Evolutionary conservation across 2,888 invertebrate species (phyloP), one percentile per base, ranked within the genome.

Genomic region (Mongoloraphidia duomilia): DNA sequence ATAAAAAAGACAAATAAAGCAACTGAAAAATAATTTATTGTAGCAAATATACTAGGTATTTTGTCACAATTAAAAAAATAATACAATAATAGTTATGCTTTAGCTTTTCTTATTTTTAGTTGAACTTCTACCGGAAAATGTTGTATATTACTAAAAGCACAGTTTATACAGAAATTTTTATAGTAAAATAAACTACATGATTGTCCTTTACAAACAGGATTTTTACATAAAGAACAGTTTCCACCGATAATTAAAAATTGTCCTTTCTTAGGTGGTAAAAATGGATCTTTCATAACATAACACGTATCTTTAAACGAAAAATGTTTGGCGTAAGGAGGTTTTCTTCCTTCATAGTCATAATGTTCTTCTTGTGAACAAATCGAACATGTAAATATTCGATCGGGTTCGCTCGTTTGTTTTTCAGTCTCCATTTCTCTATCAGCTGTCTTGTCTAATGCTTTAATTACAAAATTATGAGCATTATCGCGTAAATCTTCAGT

Each of bases 201-300:
- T 57, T 72, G 68, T 58, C 75, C 79, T 58, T 82, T 76, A 65
- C 93, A 93, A 6, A 89, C 80, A 52, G 73, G 57, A 59, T 74
- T 76, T 3, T 70, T 64, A 68, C 93, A 93, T 14, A 71, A 58
- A 26, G 70, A 66, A 66, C 92, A 92, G 61, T 86, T 79, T 10
- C 80, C 73, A 2, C 92, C 93, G 13, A 92, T 61, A 4, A 88
- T 73, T 52, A 89, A 67, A 59, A 82, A 80, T 65, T 89, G 84
- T n/a, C 82, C 79, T 62, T 76, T 80, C 49, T 79, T 79, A 8
- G 81, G 79, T 2, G 82, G 76, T 58, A 79, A 76, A 61, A 91
- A 92, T 1, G 92, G 92, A 68, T 92, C 91, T 60, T 83, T 84
- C 77, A 87, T 83, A 0, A 90, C 66, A 65, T 83, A 93, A 52